These are phyloP conservation scores for Drosophila longiperda DNA, from an alignment of 2,888 invertebrate species.

Conservation along the genomic window DNA sequence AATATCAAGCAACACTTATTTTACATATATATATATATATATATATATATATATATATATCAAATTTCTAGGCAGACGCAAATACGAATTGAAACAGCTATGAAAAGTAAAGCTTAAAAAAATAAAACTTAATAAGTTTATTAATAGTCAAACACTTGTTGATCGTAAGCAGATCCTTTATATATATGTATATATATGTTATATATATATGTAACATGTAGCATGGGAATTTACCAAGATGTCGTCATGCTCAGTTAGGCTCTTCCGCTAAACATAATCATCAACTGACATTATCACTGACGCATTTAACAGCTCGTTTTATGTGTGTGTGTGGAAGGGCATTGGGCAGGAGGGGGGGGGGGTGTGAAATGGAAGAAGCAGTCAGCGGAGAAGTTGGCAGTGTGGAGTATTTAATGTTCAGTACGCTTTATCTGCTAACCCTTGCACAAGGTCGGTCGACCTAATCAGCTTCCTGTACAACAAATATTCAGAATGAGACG, in stretches of 20 bases:
- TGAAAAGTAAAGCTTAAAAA: too few relatives aligned
- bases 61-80: too few relatives aligned
- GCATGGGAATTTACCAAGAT: conserved; percentile 46
- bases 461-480: conserved; percentile 34
- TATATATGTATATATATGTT: background rate
- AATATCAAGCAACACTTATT: background rate
- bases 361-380: background rate
- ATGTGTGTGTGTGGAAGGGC: background rate
- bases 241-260: conserved; percentile 37
- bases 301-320: conserved; percentile 47
- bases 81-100: too few relatives aligned
- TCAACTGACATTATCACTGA: conserved; percentile 56
- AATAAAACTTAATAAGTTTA: background rate
- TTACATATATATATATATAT: background rate
- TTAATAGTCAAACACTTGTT: conserved; percentile 13
- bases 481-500: conserved; percentile 8
- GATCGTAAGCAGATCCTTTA: conserved; percentile 28
- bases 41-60: background rate
- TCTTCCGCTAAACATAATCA: conserved; percentile 56
- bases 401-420: conserved; percentile 12
- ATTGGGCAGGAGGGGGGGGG: too few relatives aligned
- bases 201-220: background rate
- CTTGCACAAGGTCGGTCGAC: conserved; percentile 52
- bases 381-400: background rate
- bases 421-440: conserved; percentile 51